Percentiles rank a stretch among this genome's conserved stretches.
Conservation (phyloP, 2,797 vertebrate species). For the Falco berigora region DNA sequence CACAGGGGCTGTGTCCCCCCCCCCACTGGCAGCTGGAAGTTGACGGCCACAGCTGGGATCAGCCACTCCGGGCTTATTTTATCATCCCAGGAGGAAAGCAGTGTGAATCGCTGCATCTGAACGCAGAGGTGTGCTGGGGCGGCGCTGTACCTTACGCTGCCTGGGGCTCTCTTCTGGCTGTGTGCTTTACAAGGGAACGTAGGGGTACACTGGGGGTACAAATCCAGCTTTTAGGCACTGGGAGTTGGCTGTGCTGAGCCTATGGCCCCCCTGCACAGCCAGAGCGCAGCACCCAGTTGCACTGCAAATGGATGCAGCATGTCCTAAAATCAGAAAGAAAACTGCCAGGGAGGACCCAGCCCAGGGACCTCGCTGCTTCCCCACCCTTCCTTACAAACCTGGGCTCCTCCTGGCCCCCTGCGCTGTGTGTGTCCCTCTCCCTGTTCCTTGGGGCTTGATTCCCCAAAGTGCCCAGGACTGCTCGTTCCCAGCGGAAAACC, state of each 20-base stretch:
- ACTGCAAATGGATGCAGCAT: neutral
- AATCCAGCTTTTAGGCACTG: neutral
- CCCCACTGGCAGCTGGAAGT: neutral
- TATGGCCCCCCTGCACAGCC: rapidly evolving
- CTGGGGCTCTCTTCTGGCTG: neutral
- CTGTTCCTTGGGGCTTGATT: neutral
- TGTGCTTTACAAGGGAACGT: neutral
- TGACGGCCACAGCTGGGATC: neutral
- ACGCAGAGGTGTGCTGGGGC: neutral
- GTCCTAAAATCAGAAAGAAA: neutral
- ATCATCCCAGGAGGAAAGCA: neutral
- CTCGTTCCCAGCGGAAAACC: neutral
- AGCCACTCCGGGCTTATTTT: neutral
- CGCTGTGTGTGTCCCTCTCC: neutral
- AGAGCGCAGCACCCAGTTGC: rapidly evolving
- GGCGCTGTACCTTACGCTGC: neutral
- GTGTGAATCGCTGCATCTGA: neutral
- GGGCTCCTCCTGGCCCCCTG: neutral
- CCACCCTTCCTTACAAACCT: neutral
- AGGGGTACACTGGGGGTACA: neutral
- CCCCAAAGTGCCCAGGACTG: neutral
- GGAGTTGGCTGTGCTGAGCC: neutral
- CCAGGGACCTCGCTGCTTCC: neutral
- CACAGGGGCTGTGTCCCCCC: neutral
- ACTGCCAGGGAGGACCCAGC: neutral